Percentiles rank a stretch among this genome's conserved stretches.
phyloP scores from a whole-genome alignment of 2,888 invertebrate species.

The Rapana venosa region DNA sequence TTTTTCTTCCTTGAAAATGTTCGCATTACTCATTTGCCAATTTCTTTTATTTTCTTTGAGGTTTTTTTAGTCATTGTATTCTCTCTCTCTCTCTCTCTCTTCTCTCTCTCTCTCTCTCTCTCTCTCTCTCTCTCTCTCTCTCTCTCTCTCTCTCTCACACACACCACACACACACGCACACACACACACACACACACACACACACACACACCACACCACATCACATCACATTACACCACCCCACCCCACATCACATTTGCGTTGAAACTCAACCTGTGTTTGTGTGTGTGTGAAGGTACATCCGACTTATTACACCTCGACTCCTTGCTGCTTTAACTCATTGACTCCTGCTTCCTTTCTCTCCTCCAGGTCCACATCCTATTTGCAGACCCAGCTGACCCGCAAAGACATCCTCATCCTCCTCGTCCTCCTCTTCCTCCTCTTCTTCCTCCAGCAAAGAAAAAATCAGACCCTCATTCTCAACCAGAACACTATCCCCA shows the following conservation, averaged over 20 bases:
- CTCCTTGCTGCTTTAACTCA: background rate
- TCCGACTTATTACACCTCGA: too few species aligned
- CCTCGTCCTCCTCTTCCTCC: background rate
- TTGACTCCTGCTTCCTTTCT: background rate
- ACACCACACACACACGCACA: too few species aligned
- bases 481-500: background rate
- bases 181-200: too few species aligned
- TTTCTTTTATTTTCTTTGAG: too few species aligned
- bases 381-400: background rate
- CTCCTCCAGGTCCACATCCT: slow-evolving; percentile 31
- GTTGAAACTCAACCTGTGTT: background rate
- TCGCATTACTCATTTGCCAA: too few species aligned
- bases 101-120: slow-evolving; percentile 13
- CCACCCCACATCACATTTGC: too few species aligned
- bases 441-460: background rate
- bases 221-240: too few species aligned
- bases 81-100: too few species aligned
- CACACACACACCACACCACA: too few species aligned
- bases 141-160: slow-evolving; percentile 3
- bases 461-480: background rate
- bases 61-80: too few species aligned
- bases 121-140: slow-evolving; percentile 29
- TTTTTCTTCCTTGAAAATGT: background rate
- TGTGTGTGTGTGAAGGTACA: background rate
- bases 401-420: background rate